Percentiles rank a stretch among this genome's conserved stretches.
phyloP scores from a whole-genome alignment of 2,888 invertebrate species.

The Liodrosophila aerea region DNA sequence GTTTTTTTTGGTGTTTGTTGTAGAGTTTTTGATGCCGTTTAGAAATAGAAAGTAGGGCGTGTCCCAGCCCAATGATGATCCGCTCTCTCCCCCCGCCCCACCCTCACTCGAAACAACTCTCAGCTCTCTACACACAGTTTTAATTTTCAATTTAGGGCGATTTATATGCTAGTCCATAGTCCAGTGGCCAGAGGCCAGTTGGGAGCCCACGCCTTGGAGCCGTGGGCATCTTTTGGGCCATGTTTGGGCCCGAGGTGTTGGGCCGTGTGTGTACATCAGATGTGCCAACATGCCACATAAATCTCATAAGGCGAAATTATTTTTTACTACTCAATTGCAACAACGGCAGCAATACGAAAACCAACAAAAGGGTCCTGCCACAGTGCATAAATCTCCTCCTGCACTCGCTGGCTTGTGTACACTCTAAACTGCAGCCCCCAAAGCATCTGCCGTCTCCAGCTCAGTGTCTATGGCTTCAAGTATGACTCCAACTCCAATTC shows the following conservation, averaged over 20 bases:
- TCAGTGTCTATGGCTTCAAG: not conserved
- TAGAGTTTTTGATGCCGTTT: slow-evolving; percentile 40
- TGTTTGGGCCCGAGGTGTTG: slow-evolving; percentile 49
- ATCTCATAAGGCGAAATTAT: slow-evolving; percentile 76
- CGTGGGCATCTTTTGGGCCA: slow-evolving; percentile 46
- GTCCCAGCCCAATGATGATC: slow-evolving; percentile 27
- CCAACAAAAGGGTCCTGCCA: slow-evolving; percentile 70
- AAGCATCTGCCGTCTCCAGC: slow-evolving; percentile 11
- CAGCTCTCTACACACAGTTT: not conserved
- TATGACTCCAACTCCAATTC: not conserved
- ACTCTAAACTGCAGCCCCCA: slow-evolving; percentile 39
- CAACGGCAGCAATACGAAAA: slow-evolving; percentile 29
- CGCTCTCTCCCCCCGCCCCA: not conserved
- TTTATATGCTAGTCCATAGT: slow-evolving; percentile 53
- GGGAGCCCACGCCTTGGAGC: slow-evolving; percentile 39
- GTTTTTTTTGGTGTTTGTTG: slow-evolving; percentile 17
- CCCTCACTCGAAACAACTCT: slow-evolving; percentile 6
- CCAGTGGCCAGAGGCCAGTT: slow-evolving; percentile 19
- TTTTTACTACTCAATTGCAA: slow-evolving; percentile 79
- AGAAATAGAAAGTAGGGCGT: slow-evolving; percentile 74
- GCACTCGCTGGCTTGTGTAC: slow-evolving; percentile 33
- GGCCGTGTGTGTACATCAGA: slow-evolving; percentile 72
- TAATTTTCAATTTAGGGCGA: slow-evolving; percentile 38
- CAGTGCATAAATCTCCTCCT: slow-evolving; percentile 79
- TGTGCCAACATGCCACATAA: slow-evolving; percentile 80